A percentile compares a stretch with the other conserved stretches of the same genome.
These are phyloP conservation scores for Tursiops truncatus DNA, from an alignment of 2,113 vertebrate species.

Conservation along the genomic window DNA sequence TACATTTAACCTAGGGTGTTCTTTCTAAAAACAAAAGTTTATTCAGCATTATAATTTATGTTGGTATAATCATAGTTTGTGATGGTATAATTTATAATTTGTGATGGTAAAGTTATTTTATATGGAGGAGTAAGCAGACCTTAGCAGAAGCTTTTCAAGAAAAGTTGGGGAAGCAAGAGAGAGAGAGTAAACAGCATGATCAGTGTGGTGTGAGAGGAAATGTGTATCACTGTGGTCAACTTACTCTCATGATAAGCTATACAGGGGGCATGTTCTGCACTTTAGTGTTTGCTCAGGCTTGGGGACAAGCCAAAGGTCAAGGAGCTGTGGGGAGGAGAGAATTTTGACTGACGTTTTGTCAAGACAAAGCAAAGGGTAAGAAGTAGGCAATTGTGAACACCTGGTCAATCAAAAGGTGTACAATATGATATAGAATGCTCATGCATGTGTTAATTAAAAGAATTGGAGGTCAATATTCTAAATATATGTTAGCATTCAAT, in stretches of 20 bases:
- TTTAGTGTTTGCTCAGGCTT: neutral
- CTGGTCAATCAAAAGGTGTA: neutral
- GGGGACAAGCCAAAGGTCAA: neutral
- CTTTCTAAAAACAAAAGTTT: constrained; percentile 51
- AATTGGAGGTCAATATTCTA: neutral
- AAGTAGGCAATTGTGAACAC: neutral
- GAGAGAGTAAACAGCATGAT: neutral
- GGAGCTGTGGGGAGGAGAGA: neutral
- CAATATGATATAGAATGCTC: neutral
- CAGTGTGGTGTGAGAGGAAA: neutral
- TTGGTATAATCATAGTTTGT: neutral
- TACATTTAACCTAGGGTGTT: neutral
- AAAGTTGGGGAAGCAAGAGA: neutral
- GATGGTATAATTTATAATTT: neutral
- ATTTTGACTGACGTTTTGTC: neutral
- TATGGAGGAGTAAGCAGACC: neutral
- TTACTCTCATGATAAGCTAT: neutral
- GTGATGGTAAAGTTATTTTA: neutral
- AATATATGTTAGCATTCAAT: neutral
- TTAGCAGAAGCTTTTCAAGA: neutral
- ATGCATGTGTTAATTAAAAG: neutral
- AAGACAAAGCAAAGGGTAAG: neutral
- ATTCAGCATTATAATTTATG: constrained; percentile 29
- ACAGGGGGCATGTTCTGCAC: neutral
- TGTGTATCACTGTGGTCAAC: too few relatives aligned